phyloP scores from a whole-genome alignment of 2,888 invertebrate species.

The Ligdia adustata region DNA sequence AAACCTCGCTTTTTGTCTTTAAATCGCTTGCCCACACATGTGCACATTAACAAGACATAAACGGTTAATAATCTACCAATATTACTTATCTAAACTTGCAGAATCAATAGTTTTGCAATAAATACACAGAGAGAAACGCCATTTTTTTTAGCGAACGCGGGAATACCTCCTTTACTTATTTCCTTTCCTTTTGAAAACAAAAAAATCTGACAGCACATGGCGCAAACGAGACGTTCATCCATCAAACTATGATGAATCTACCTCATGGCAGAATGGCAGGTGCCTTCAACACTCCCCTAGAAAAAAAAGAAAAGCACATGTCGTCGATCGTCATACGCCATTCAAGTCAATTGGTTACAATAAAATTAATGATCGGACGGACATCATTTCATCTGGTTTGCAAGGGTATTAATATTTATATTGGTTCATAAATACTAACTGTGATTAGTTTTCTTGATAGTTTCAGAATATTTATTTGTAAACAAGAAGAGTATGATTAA shows the following conservation, averaged over 20 bases:
- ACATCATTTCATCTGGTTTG: conserved; percentile 57
- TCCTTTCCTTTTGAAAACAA: conserved; percentile 32
- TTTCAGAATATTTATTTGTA: too few relatives aligned
- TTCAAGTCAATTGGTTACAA: conserved; percentile 74
- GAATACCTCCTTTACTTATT: too few relatives aligned
- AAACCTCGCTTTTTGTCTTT: too few relatives aligned
- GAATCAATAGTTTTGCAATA: too few relatives aligned
- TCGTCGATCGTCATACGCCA: conserved; percentile 54
- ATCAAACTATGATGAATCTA: conserved; percentile 66
- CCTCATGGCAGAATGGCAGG: conserved; percentile 65
- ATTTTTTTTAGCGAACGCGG: too few relatives aligned
- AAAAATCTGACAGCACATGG: conserved; percentile 41
- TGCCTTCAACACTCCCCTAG: conserved; percentile 53
- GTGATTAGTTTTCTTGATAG: conserved; percentile 29
- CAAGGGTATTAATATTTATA: conserved; percentile 49
- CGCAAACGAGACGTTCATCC: conserved; percentile 47
- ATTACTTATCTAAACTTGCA: too few relatives aligned
- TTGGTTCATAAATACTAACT: conserved; percentile 34
- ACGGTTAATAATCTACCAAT: too few relatives aligned
- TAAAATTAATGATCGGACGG: conserved; percentile 63
- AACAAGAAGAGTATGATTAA: too few relatives aligned
- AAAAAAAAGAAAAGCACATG: conserved; percentile 38
- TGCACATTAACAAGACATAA: too few relatives aligned
- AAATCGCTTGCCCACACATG: too few relatives aligned
- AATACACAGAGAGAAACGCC: too few relatives aligned